Evolutionary conservation across 2,113 vertebrate species (phyloP).

Genomic region (Kryptolebias marmoratus): DNA sequence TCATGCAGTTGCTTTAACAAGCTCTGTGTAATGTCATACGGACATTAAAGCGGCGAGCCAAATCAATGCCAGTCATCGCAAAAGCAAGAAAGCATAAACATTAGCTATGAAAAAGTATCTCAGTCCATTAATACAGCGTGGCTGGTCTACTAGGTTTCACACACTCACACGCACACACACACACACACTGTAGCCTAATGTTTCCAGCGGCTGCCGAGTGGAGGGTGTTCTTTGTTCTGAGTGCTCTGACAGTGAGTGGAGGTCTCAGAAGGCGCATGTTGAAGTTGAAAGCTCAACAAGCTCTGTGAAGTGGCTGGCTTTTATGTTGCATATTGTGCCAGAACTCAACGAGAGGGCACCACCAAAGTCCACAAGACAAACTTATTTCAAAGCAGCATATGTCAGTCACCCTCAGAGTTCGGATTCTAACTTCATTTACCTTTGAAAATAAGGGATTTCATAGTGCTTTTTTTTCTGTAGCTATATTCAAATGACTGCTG

Average conservation of each 20-base stretch:
- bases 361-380: slow-evolving; percentile 45
- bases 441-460: slow-evolving; percentile 29
- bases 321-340: slow-evolving; percentile 70
- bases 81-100: slow-evolving; percentile 55
- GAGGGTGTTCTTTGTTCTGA: slow-evolving; percentile 70
- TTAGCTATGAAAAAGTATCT: slow-evolving; percentile 46
- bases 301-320: slow-evolving; percentile 78
- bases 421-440: slow-evolving; percentile 39
- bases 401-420: slow-evolving; percentile 35
- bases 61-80: slow-evolving; percentile 42
- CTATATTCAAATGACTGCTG: slow-evolving; percentile 22
- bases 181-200: slow-evolving; percentile 33
- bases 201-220: slow-evolving; percentile 61
- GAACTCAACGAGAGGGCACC: slow-evolving; percentile 51
- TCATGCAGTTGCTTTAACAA: slow-evolving; percentile 21
- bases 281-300: slow-evolving; percentile 77
- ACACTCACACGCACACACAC: not conserved
- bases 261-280: slow-evolving; percentile 71
- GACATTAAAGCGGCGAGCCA: slow-evolving; percentile 28
- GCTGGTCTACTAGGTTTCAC: slow-evolving; percentile 12
- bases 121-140: slow-evolving; percentile 32
- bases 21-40: slow-evolving; percentile 15
- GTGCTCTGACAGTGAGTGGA: slow-evolving; percentile 71
- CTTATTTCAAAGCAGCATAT: slow-evolving; percentile 48
- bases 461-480: not conserved